Evolutionary conservation across 2,113 vertebrate genomes (phyloP).

Genomic region (Lonchura striata): DNA sequence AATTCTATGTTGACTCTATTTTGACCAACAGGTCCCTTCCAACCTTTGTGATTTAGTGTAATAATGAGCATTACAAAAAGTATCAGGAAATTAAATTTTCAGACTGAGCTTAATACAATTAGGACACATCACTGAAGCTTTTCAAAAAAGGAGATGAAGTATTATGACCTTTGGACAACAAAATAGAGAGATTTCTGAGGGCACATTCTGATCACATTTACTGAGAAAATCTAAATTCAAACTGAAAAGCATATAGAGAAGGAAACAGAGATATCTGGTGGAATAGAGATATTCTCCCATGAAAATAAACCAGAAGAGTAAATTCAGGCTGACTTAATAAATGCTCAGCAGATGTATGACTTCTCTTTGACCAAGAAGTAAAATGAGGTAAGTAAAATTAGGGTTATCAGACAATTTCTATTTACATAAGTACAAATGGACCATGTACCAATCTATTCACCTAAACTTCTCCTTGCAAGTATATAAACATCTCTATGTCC

Average conservation of each 20-base stretch:
- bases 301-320: background rate
- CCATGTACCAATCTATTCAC: background rate
- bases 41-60: background rate
- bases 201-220: background rate
- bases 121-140: background rate
- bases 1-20: background rate
- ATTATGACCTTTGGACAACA: background rate
- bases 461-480: background rate
- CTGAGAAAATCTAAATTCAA: background rate
- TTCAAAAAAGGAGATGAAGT: background rate
- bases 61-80: background rate
- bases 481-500: background rate
- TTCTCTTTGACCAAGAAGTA: background rate
- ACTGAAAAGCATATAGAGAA: background rate
- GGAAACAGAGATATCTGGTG: background rate
- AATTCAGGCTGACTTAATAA: background rate
- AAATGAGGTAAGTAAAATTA: accelerated
- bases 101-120: background rate
- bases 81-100: background rate
- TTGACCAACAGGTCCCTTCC: background rate
- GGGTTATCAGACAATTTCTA: background rate
- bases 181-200: background rate
- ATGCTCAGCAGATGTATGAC: background rate
- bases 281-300: background rate
- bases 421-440: background rate